Conservation (phyloP, 2,113 vertebrate species). For the Deroptyus accipitrinus region DNA sequence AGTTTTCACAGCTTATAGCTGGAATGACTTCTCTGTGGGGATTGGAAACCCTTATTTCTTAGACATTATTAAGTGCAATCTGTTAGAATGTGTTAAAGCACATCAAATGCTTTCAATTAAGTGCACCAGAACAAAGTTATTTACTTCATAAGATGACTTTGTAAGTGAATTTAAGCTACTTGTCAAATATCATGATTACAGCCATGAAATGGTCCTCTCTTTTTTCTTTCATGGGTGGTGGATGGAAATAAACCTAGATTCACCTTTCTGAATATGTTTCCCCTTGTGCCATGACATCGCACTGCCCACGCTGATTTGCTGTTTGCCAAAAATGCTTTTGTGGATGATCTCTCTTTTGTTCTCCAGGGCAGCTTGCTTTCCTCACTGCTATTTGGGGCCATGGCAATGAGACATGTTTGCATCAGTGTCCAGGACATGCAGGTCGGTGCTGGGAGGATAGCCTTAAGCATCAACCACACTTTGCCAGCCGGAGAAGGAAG, state of each 20-base stretch:
- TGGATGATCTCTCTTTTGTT: neutral
- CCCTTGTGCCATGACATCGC: rapidly evolving
- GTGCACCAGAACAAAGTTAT: neutral
- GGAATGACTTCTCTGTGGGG: neutral
- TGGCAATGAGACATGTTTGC: neutral
- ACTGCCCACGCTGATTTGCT: neutral
- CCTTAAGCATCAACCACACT: rapidly evolving
- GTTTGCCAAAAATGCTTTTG: rapidly evolving
- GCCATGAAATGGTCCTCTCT: neutral
- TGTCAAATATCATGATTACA: neutral
- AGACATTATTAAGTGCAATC: neutral
- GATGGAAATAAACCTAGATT: neutral
- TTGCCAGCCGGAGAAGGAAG: neutral
- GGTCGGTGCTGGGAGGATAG: neutral
- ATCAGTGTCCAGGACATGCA: neutral
- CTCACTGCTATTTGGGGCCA: rapidly evolving
- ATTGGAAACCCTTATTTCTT: neutral
- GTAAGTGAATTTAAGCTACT: neutral
- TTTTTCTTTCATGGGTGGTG: neutral
- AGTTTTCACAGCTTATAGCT: neutral
- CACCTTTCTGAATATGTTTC: neutral
- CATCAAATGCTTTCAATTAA: slow-evolving; percentile 1
- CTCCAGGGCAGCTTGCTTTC: neutral
- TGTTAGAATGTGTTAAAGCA: neutral
- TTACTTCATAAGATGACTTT: neutral